Percentiles rank a stretch among this genome's conserved stretches.
phyloP scores from a whole-genome alignment of 2,888 invertebrate genomes.

The Lepidonotus clava region DNA sequence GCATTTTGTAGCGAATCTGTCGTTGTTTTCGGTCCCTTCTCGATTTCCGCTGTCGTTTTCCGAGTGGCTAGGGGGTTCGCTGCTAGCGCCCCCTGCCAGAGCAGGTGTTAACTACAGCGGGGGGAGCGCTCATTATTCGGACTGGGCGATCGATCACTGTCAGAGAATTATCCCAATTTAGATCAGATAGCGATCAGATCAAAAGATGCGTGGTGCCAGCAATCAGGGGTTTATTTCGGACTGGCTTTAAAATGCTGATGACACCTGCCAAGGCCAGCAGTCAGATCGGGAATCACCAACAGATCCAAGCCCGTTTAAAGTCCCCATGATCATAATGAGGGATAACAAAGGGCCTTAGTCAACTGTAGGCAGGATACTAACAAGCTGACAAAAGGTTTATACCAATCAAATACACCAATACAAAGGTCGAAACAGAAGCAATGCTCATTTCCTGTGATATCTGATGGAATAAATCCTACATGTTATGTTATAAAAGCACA shows the following conservation, averaged over 20 bases:
- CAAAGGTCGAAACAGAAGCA: no score
- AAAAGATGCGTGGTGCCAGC: slow-evolving; percentile 25
- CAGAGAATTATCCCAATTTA: slow-evolving; percentile 45
- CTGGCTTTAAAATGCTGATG: slow-evolving; percentile 10
- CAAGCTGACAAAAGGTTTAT: no score
- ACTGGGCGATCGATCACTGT: slow-evolving; percentile 5
- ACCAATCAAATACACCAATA: no score
- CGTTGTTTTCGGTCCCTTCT: slow-evolving; percentile 24
- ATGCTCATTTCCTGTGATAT: no score
- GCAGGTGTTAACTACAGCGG: slow-evolving; percentile 38
- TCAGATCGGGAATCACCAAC: not conserved
- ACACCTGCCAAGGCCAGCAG: slow-evolving; percentile 10
- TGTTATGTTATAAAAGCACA: no score
- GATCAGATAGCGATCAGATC: slow-evolving; percentile 48
- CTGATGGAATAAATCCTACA: no score
- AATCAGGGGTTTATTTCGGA: slow-evolving; percentile 21
- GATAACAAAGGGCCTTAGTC: not conserved
- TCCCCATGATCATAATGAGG: slow-evolving; percentile 1
- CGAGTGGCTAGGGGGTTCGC: not conserved
- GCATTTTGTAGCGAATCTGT: slow-evolving; percentile 22
- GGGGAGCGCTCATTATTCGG: not conserved
- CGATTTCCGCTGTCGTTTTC: not conserved
- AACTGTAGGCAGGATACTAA: not conserved
- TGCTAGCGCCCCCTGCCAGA: slow-evolving; percentile 9
- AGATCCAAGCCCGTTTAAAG: not conserved